phyloP scores from a whole-genome alignment of 1,140 invertebrate species.

The Drosophila pallidifrons region DNA sequence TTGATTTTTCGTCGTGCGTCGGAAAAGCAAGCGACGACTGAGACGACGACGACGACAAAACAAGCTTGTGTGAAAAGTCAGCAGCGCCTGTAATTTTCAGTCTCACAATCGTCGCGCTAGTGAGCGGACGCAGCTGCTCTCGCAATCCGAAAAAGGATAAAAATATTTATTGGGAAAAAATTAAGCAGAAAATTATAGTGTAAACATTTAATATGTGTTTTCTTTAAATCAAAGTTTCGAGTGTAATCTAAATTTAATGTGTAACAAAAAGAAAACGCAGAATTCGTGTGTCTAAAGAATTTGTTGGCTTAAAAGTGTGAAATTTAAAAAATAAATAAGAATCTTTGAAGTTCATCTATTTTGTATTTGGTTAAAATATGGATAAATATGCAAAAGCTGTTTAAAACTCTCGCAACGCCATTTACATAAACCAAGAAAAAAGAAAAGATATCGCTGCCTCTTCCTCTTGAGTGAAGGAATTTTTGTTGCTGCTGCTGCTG shows the following conservation, averaged over 20 bases:
- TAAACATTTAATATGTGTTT: conserved; percentile 58
- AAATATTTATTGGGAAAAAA: conserved; percentile 50
- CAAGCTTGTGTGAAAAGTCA: conserved; percentile 56
- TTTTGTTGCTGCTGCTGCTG: conserved; percentile 63
- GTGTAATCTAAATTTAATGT: conserved; percentile 50
- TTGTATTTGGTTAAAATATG: conserved; percentile 14
- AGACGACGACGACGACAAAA: conserved; percentile 42
- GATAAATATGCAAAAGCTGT: conserved; percentile 32
- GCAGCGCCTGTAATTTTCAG: conserved; percentile 57
- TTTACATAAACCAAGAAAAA: conserved; percentile 51
- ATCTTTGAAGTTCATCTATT: conserved; percentile 2
- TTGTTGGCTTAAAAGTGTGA: conserved; percentile 19
- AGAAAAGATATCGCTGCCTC: conserved; percentile 17
- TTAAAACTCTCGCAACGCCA: conserved; percentile 32
- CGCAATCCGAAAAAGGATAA: conserved; percentile 22
- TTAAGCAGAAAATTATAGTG: conserved; percentile 57
- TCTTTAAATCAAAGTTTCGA: conserved; percentile 47
- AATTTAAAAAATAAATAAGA: neutral
- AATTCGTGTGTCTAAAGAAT: conserved; percentile 8
- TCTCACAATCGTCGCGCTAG: conserved; percentile 69
- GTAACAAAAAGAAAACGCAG: conserved; percentile 6
- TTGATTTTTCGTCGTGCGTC: conserved; percentile 75
- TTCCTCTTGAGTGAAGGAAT: conserved; percentile 51
- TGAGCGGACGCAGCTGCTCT: conserved; percentile 65
- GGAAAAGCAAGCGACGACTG: conserved; percentile 67